Evolutionary conservation across 37 sponge, comb jelly and placozoan species (phyloP).

Genomic region (Axinella damicornis): DNA sequence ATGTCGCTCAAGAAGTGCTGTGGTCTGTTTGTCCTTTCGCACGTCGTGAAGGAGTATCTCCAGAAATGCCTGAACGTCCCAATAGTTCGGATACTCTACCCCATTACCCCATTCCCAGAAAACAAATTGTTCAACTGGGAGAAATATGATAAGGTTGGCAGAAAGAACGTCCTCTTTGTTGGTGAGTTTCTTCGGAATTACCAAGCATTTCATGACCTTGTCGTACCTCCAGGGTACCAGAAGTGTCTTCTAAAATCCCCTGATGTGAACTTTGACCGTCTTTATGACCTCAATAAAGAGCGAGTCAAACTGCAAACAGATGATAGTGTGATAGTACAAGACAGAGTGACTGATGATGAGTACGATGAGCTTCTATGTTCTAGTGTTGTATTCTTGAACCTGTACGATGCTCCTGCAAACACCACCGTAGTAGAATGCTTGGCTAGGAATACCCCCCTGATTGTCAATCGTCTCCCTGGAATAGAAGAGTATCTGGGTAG

Average conservation of each 20-base stretch:
- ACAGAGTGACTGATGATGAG: constrained; percentile 49
- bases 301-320: constrained; percentile 21
- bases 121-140: constrained; percentile 30
- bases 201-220: constrained; percentile 57
- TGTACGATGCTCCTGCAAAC: constrained; percentile 61
- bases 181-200: constrained; percentile 62
- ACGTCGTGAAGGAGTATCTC: constrained; percentile 51
- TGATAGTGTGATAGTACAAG: constrained; percentile 29
- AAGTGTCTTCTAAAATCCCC: constrained; percentile 54
- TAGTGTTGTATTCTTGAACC: constrained; percentile 64
- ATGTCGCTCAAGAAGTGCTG: constrained; percentile 43
- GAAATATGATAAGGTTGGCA: background rate
- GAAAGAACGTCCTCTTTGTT: constrained; percentile 34
- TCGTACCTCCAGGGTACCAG: constrained; percentile 16
- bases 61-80: constrained; percentile 27
- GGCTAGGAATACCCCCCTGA: constrained; percentile 25
- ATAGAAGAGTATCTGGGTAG: constrained; percentile 63
- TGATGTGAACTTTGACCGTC: constrained; percentile 51
- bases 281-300: constrained; percentile 15
- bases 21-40: constrained; percentile 54
- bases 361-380: constrained; percentile 63
- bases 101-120: constrained; percentile 48
- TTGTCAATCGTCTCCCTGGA: constrained; percentile 68
- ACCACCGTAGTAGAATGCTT: constrained; percentile 64
- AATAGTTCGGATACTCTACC: constrained; percentile 38